Evolutionary conservation across 2,888 invertebrate species (phyloP), one percentile per base, ranked within the genome.

Genomic region (Tribolium freemani): DNA sequence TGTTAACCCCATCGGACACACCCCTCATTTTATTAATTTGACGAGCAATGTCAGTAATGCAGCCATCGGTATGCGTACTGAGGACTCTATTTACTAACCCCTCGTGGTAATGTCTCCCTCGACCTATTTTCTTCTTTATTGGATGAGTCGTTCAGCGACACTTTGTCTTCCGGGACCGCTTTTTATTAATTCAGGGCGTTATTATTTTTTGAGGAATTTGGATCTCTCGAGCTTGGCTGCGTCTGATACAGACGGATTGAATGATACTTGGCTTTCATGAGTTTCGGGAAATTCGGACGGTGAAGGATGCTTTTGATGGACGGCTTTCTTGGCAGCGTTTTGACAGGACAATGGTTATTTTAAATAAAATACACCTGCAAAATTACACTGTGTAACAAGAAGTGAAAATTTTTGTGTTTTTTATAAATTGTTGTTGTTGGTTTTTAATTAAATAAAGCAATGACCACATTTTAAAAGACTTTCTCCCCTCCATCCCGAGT

Each of bases 1-100:
- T 69, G 69, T 69, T 69, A 60, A 69, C 69, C 69, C 53, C 69
- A 69, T 58, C 58, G 2, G 69, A 30, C 69, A 61, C 69, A 60
- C 69, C 69, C 69, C 9, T 58, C 26, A 50, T 45, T 66, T 38
- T 56, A 56, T 67, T 67, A 67, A 67, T 67, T 67, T 67, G 56
- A 38, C 30, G 56, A 57, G 67, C 20, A 56, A 67, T 67, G 67
- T 16, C 54, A 56, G 69, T 69, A 69, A 69, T 69, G 69, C 69
- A 51, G 69, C 53, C 69, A 60, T 69, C 31, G 69, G 60, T 69
- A 69, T 69, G 69, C 69, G 61, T 69, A 30, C 50, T 44, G 44
- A 45, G 57, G 16, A 54, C 50, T 57, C 13, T 44, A 48, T 57
- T 46, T 58, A 57, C 26, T 26, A 10, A 66, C 44, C 21, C 56